A percentile compares a stretch with the other conserved stretches of the same genome.
Conservation (phyloP, 2,113 vertebrate species). For the Galemys pyrenaicus region DNA sequence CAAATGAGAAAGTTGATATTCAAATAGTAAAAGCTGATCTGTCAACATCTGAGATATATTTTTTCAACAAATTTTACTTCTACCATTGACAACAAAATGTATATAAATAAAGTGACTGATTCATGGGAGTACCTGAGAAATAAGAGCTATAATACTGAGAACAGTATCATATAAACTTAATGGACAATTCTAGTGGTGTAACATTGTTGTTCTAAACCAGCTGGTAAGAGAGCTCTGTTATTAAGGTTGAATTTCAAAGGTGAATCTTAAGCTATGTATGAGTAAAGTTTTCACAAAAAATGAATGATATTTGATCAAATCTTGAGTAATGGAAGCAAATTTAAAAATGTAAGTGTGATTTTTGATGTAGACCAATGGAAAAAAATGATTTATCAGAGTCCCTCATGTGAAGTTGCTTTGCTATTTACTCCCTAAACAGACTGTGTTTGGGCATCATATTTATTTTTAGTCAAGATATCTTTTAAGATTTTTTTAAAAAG, state of each 20-base stretch:
- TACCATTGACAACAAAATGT: not conserved
- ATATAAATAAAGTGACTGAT: not conserved
- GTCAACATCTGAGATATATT: not conserved
- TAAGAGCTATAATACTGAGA: not conserved
- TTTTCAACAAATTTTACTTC: not conserved
- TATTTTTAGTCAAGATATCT: not conserved
- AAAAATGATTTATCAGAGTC: not conserved
- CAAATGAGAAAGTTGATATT: too few relatives aligned
- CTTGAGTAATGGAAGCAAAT: not conserved
- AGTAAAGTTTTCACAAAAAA: not conserved
- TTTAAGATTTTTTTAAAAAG: slow-evolving; percentile 9
- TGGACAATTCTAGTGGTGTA: not conserved
- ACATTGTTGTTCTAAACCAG: not conserved
- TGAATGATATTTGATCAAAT: not conserved
- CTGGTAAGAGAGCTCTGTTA: fast-evolving
- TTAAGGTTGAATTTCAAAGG: not conserved
- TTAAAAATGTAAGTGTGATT: not conserved
- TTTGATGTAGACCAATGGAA: not conserved
- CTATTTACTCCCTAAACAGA: not conserved
- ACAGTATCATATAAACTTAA: not conserved
- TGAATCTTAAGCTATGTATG: not conserved
- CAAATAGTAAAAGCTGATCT: not conserved
- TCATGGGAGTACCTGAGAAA: not conserved
- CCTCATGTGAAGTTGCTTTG: not conserved
- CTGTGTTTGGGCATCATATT: not conserved